Base-by-base conservation (phyloP, 1,140 invertebrate genomes). In the Trichonephila inaurata region DNA sequence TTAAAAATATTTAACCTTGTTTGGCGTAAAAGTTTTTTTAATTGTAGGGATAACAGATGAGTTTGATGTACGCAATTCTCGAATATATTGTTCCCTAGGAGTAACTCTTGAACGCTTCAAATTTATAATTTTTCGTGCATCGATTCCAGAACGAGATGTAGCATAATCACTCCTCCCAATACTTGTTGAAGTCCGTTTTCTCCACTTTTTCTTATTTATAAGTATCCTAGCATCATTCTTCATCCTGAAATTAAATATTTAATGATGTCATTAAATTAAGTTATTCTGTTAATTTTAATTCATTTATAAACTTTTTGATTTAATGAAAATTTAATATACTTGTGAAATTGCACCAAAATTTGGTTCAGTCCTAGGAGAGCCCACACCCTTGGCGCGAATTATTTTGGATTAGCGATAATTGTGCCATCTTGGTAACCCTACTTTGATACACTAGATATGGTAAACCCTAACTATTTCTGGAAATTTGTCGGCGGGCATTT, bases 81-180 rank as follows among this genome's bases (percentile, higher is more conserved):
- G 61, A 40, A 64, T n/a, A 21, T 64, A 64, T 12, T 40, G 18
- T 88, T 88, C 40, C 21, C 64, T 64, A 64, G 60, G 24, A 24
- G 19, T 40, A 5, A 64, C 19, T 66, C 40, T 64, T 64, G 86
- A n/a, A 18, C 86, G 60, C 64, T 88, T 88, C 21, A 62, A 40
- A 66, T 88, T 88, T 19, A 88, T 21, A 40, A 88, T 66, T 88
- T 88, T 88, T 3, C 86, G 61, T 12, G 86, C 86, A 88, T 88
- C 86, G 21, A 88, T 40, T 64, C 28, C 33, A n/a, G 44, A 58
- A 40, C 33, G 72, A 77, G 72, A 77, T 33, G 16, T 1, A 2
- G 10, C 10, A 16, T 40, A 33, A 18, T 28, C 72, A 18, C 72
- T 16, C 33, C 72, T 77, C 12, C 82, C 19, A 1, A 44, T 33